Evolutionary conservation across 2,113 vertebrate genomes (phyloP), one percentile per base, ranked within the genome.

Genomic region (Catagonus wagneri): DNA sequence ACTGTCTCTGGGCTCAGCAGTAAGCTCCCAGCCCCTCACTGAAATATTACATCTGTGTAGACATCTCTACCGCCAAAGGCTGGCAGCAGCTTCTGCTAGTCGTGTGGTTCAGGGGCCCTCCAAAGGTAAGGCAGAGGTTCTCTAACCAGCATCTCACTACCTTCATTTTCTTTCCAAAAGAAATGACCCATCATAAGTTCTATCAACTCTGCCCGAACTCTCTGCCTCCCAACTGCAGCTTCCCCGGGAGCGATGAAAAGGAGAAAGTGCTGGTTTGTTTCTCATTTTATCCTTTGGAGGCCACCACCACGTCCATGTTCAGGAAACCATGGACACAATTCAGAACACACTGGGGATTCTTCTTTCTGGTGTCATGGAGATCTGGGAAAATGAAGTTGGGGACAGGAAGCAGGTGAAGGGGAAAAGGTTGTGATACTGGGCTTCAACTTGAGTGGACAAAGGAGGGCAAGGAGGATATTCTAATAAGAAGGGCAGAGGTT

Each of bases 281-380:
- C 22, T 80, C 5, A 2, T 52, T 83, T 36, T 20, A 44, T 2
- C 27, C 17, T 23, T 65, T 36, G 34, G 14, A 81, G 23, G 2
- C 19, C 7, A 29, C 6, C 1, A 4, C 13, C 13, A 32, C 34
- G 10, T 23, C 19, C 22, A 8, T 2, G 36, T 23, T 25, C 0
- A 0, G 39, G 29, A 81, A 71, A 79, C 52, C 2, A 13, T 4
- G 3, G n/a, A 20, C 34, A 15, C 4, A 3, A 25, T 23, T 23
- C 50, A 63, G 8, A 39, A n/a, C 12, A 29, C 13, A 23, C 32
- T 10, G 2, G 16, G 25, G 54, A 9, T 75, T 17, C 0, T n/a
- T 44, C 60, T 92, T 36, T 32, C 39, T 44, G 39, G 3, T 60
- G 15, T 61, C 16, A 1, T 1, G 0, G 75, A 36, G 54, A 20